Percentiles rank a stretch among this genome's conserved stretches.
These are phyloP conservation scores for Scaptomyza montana DNA, from an alignment of 1,140 invertebrate species.

Conservation along the genomic window DNA sequence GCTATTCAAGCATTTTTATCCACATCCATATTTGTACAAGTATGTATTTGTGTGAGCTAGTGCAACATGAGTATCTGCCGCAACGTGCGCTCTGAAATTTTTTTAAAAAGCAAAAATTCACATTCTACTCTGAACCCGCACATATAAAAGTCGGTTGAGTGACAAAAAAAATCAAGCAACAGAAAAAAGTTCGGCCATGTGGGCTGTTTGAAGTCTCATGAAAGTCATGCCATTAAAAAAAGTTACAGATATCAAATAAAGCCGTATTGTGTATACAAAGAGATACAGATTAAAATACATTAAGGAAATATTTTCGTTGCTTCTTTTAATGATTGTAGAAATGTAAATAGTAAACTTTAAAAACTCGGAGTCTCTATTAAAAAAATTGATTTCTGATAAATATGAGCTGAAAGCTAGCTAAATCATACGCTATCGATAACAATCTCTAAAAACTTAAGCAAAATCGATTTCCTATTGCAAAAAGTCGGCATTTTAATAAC, in stretches of 20 bases:
- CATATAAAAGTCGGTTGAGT: neutral
- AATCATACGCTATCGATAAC: no score
- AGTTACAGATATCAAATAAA: neutral
- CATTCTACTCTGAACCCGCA: conserved; percentile 9
- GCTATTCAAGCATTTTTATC: conserved; percentile 28
- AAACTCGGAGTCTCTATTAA: no score
- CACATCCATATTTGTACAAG: neutral
- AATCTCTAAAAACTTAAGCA: no score
- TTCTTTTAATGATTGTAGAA: no score
- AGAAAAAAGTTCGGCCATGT: neutral
- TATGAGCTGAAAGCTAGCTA: no score
- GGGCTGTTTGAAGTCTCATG: neutral
- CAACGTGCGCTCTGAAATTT: conserved; percentile 21
- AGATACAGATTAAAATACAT: neutral
- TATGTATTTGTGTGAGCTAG: neutral
- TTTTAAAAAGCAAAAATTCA: conserved; percentile 11
- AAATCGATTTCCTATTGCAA: no score
- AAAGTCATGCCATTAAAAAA: neutral
- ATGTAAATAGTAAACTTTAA: no score
- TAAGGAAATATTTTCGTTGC: neutral
- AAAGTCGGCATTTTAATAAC: no score
- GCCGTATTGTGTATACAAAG: neutral
- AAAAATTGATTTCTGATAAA: no score
- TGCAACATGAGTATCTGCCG: conserved; percentile 17
- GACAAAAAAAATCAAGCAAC: neutral